A percentile compares a stretch with the other conserved stretches of the same genome.
Conservation (phyloP, 2,888 invertebrate genomes). For the Hecatera dysodea region DNA sequence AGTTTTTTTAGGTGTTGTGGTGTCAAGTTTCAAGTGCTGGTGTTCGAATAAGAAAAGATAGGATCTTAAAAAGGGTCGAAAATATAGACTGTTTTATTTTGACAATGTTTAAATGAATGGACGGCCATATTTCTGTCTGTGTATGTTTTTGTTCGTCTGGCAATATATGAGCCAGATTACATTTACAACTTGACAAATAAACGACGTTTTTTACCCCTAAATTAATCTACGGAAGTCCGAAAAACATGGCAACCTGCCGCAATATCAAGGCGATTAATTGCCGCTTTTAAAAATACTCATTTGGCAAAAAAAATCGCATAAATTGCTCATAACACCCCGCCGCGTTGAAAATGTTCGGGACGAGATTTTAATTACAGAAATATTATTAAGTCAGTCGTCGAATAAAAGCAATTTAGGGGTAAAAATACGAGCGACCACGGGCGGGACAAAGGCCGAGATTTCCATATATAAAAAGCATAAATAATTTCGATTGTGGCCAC, state of each 20-base stretch:
- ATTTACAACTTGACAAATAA: conserved; percentile 66
- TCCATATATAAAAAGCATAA: conserved; percentile 86
- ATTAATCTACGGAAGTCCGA: conserved; percentile 66
- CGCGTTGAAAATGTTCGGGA: conserved; percentile 81
- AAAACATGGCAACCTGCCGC: conserved; percentile 65
- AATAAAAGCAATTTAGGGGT: conserved; percentile 85
- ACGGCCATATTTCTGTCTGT: conserved; percentile 13
- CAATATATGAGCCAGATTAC: conserved; percentile 52
- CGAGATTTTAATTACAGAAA: conserved; percentile 88
- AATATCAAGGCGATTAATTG: conserved; percentile 75
- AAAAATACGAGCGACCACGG: conserved; percentile 66
- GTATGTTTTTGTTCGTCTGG: conserved; percentile 36
- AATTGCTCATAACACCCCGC: conserved; percentile 77
- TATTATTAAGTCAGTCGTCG: conserved; percentile 87
- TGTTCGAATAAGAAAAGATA: background rate
- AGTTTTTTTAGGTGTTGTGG: background rate
- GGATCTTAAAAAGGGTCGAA: background rate
- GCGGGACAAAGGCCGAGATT: conserved; percentile 83
- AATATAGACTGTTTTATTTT: background rate
- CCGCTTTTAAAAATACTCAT: conserved; percentile 74
- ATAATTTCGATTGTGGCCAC: conserved; percentile 87
- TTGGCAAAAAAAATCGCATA: conserved; percentile 74
- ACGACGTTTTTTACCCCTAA: conserved; percentile 55
- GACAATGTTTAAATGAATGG: conserved; percentile 27
- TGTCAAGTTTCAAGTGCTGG: background rate